A percentile compares a stretch with the other conserved stretches of the same genome.
Evolutionary conservation across 2,113 vertebrate species (phyloP).

Genomic region (Cheilinus undulatus): DNA sequence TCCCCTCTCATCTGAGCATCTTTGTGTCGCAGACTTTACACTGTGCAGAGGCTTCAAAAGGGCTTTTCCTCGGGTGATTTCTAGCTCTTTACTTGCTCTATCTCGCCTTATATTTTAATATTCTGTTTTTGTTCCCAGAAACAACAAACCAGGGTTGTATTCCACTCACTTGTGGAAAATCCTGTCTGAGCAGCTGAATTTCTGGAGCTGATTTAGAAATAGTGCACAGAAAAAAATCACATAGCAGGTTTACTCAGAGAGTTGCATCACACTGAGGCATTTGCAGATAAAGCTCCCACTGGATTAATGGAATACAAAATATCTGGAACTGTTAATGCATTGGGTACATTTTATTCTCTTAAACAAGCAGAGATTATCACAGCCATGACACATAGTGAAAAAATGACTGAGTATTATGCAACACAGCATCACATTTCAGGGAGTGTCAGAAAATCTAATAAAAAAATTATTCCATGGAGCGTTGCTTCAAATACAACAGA

Average conservation of each 20-base stretch:
- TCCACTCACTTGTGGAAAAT: neutral
- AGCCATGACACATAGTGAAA: slow-evolving; percentile 1
- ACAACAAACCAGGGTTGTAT: neutral
- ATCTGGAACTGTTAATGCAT: slow-evolving; percentile 59
- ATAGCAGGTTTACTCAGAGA: slow-evolving; percentile 31
- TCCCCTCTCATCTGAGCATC: slow-evolving; percentile 6
- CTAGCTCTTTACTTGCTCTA: neutral
- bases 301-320: slow-evolving; percentile 59
- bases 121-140: neutral
- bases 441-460: slow-evolving; percentile 4
- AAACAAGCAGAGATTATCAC: slow-evolving; percentile 36
- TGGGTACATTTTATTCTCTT: slow-evolving; percentile 60
- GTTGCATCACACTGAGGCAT: slow-evolving; percentile 49
- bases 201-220: slow-evolving; percentile 35
- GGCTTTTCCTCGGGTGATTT: slow-evolving; percentile 2
- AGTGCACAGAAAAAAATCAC: neutral
- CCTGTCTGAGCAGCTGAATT: slow-evolving; percentile 32
- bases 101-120: neutral
- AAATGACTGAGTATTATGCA: slow-evolving; percentile 24
- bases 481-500: too few relatives aligned
- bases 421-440: slow-evolving; percentile 32
- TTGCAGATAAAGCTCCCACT: slow-evolving; percentile 37
- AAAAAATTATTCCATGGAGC: neutral
- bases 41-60: slow-evolving; percentile 21
- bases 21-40: slow-evolving; percentile 20